phyloP scores from a whole-genome alignment of 2,888 invertebrate species.

The Siphlonurus alternatus region DNA sequence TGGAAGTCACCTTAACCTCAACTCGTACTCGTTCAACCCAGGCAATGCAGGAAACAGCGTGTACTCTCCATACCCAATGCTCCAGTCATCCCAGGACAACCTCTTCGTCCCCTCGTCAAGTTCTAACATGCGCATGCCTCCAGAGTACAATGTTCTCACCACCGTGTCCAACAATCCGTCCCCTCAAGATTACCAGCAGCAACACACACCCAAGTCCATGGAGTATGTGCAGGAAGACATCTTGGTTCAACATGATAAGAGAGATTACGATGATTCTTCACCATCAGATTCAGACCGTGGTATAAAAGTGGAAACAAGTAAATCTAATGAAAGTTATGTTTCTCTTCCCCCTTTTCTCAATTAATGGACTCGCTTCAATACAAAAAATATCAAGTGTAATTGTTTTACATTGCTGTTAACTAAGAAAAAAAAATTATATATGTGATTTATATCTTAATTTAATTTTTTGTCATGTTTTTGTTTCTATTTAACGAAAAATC shows the following conservation, averaged over 20 bases:
- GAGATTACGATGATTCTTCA: background rate
- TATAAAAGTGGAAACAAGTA: background rate
- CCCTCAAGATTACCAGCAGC: background rate
- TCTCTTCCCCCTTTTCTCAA: conserved; percentile 64
- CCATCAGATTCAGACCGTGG: background rate
- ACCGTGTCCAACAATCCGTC: background rate
- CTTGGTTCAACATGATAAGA: background rate
- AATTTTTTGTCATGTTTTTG: background rate
- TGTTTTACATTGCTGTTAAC: no score
- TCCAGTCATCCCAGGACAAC: background rate
- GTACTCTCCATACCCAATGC: background rate
- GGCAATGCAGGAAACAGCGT: background rate
- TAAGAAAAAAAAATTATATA: no score
- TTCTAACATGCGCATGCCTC: background rate
- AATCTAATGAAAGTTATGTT: conserved; percentile 25
- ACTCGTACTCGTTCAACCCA: background rate
- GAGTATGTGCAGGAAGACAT: background rate
- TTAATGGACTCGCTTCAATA: conserved; percentile 25
- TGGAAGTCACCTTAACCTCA: background rate
- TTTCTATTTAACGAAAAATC: background rate
- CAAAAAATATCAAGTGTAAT: background rate
- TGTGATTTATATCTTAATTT: no score
- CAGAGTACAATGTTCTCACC: background rate
- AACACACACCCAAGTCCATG: background rate
- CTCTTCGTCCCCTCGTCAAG: background rate